Conservation (phyloP, 1,140 invertebrate genomes). For the Rhizoglyphus robini region DNA sequence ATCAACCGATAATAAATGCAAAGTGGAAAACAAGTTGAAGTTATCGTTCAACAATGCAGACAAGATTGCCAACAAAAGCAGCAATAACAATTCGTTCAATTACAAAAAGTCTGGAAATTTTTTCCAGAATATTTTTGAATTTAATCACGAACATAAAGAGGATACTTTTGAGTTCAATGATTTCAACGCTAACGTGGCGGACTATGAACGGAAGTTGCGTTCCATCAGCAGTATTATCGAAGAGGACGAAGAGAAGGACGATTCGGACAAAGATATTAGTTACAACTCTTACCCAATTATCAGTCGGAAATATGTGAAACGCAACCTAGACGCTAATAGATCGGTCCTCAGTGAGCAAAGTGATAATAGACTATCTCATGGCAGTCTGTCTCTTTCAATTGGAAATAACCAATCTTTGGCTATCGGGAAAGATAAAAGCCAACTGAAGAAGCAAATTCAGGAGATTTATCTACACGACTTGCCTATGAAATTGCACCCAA, state of each 20-base stretch:
- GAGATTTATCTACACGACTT: background rate
- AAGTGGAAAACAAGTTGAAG: background rate
- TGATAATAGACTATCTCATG: background rate
- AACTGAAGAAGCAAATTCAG: background rate
- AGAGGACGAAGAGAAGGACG: background rate
- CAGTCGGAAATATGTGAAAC: background rate
- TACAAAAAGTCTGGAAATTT: background rate
- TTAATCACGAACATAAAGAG: background rate
- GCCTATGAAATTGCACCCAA: background rate
- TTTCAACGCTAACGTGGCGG: background rate
- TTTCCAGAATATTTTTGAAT: conserved; percentile 2
- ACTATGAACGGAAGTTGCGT: background rate
- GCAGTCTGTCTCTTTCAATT: background rate
- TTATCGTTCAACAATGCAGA: background rate
- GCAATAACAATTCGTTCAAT: background rate
- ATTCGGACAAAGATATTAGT: background rate
- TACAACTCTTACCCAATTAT: background rate
- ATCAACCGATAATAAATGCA: background rate
- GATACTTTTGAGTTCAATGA: conserved; percentile 5
- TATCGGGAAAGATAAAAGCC: background rate
- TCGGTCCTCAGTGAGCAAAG: too few species aligned
- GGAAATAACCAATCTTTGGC: background rate
- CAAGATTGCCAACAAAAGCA: background rate
- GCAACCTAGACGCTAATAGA: too few species aligned
- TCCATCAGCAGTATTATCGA: background rate